These are phyloP conservation scores for Caenorhabditis imperialis DNA, from an alignment of 2,888 invertebrate species.

Conservation along the genomic window DNA sequence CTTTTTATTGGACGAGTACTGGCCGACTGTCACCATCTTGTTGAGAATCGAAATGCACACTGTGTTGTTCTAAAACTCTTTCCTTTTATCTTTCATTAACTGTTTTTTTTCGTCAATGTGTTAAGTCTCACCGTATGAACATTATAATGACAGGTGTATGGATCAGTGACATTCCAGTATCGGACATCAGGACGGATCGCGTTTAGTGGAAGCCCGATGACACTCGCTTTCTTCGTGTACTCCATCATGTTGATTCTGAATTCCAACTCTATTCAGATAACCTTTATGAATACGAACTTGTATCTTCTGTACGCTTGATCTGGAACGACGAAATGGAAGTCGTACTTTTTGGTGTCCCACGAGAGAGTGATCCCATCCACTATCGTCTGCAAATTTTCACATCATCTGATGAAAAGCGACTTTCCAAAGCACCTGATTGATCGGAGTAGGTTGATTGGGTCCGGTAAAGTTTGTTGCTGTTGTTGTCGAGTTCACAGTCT, in stretches of 20 bases:
- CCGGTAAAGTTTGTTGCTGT: too few relatives aligned
- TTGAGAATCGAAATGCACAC: slow-evolving; percentile 5
- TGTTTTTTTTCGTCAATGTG: too few relatives aligned
- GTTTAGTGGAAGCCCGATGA: background rate
- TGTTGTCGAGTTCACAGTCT: too few relatives aligned
- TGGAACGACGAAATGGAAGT: slow-evolving; percentile 11
- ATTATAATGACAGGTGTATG: slow-evolving; percentile 24
- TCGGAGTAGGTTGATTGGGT: too few relatives aligned
- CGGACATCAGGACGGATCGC: background rate
- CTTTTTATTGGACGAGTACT: background rate
- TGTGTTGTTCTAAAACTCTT: slow-evolving; percentile 1
- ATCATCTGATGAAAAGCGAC: too few relatives aligned
- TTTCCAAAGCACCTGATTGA: too few relatives aligned
- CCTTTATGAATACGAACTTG: too few relatives aligned
- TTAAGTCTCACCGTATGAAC: background rate
- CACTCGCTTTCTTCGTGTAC: too few relatives aligned
- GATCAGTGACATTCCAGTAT: background rate
- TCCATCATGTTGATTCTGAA: slow-evolving; percentile 6
- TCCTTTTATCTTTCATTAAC: background rate
- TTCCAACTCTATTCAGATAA: too few relatives aligned
- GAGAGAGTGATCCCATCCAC: slow-evolving; percentile 1
- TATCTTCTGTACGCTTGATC: slow-evolving; percentile 4
- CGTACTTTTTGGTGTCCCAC: background rate
- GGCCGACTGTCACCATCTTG: slow-evolving; percentile 1
- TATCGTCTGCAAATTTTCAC: background rate